Evolutionary conservation across 2,888 invertebrate species (phyloP).

Genomic region (Chouioia cunea): DNA sequence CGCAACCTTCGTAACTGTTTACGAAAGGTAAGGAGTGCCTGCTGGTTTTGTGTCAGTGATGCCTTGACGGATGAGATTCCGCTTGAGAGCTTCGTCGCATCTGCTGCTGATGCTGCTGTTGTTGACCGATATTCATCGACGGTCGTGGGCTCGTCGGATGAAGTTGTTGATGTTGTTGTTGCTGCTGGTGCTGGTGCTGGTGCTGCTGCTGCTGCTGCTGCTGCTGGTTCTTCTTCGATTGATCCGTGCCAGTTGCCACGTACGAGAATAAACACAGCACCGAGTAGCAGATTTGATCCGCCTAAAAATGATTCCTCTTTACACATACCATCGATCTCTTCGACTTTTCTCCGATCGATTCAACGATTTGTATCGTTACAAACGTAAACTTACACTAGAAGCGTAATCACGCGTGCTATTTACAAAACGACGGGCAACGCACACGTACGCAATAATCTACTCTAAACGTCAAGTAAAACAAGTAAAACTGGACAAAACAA

Average conservation of each 20-base stretch:
- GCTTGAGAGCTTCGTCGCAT: constrained; percentile 45
- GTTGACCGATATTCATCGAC: not conserved
- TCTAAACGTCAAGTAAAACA: not conserved
- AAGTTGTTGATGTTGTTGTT: constrained; percentile 43
- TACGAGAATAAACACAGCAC: constrained; percentile 99
- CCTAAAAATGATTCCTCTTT: constrained; percentile 72
- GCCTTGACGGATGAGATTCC: constrained; percentile 49
- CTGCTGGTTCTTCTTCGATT: constrained; percentile 69
- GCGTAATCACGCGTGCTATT: no score
- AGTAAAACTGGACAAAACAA: no score
- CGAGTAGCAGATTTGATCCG: constrained; percentile 99
- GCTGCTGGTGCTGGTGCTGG: constrained; percentile 39
- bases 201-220: constrained; percentile 38
- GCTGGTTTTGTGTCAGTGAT: constrained; percentile 64
- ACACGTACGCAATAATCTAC: no score
- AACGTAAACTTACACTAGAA: no score
- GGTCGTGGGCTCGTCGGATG: constrained; percentile 30
- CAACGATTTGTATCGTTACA: no score
- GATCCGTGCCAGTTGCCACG: constrained; percentile 92
- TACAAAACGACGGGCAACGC: no score
- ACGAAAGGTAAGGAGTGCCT: constrained; percentile 65
- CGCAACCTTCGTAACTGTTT: constrained; percentile 62
- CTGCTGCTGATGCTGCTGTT: constrained; percentile 18
- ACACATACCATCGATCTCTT: not conserved
- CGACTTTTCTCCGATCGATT: no score